Conservation (phyloP, 2,113 vertebrate genomes). For the Heterochromis multidens region DNA sequence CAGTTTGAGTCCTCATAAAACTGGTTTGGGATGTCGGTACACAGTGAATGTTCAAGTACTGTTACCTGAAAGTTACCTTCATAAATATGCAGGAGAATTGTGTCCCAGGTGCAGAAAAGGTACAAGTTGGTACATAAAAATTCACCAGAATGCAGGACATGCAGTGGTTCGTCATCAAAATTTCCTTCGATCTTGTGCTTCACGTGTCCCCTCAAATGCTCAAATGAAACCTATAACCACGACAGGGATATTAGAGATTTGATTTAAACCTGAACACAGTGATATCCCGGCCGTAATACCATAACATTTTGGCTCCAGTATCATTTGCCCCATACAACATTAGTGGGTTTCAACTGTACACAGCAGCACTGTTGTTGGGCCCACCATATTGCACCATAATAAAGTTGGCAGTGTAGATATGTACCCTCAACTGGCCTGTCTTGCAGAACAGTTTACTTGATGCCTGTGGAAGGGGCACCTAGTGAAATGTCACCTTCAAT, state of each 20-base stretch:
- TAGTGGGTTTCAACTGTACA: background rate
- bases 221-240: background rate
- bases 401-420: background rate
- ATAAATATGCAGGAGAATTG: background rate
- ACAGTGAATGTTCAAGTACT: background rate
- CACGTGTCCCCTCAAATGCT: background rate
- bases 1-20: background rate
- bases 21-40: background rate
- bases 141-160: too few relatives aligned
- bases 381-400: background rate
- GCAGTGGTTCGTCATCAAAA: too few relatives aligned
- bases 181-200: too few relatives aligned
- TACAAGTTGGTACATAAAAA: background rate
- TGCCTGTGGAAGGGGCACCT: background rate
- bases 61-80: background rate
- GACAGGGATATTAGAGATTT: background rate
- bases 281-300: background rate
- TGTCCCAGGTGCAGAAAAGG: background rate
- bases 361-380: background rate
- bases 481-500: conserved; percentile 28
- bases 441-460: background rate
- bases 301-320: background rate
- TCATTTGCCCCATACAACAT: background rate
- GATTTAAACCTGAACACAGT: background rate
- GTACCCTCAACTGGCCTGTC: background rate